Percentiles rank a stretch among this genome's conserved stretches.
Evolutionary conservation across 1,140 invertebrate species (phyloP).

Genomic region (Lucilia cuprina): DNA sequence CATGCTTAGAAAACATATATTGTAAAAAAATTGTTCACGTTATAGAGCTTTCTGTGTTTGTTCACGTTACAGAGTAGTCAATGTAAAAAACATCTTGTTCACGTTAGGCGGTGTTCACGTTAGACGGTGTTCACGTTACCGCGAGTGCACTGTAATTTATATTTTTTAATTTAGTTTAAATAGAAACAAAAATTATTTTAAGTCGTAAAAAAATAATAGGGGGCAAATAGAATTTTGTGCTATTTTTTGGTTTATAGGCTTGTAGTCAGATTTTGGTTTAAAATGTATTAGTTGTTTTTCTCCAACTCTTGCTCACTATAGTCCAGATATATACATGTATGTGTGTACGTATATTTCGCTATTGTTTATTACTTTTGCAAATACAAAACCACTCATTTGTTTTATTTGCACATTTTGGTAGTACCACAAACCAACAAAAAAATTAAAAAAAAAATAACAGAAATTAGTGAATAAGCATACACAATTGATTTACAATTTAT

Average conservation of each 20-base stretch:
- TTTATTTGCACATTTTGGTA: constrained; percentile 12
- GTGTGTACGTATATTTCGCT: background rate
- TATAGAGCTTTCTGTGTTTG: too few relatives aligned
- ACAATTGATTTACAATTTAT: constrained; percentile 15
- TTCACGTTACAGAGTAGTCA: too few relatives aligned
- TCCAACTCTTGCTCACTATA: background rate
- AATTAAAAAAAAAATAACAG: background rate
- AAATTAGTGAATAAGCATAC: background rate
- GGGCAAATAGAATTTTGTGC: background rate
- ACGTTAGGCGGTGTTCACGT: too few relatives aligned
- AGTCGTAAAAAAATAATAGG: too few relatives aligned
- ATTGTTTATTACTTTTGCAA: constrained; percentile 12
- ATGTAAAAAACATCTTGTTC: too few relatives aligned
- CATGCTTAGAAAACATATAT: too few relatives aligned
- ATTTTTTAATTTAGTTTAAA: too few relatives aligned
- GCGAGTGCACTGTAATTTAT: too few relatives aligned
- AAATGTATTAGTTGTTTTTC: background rate
- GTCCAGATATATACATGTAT: background rate
- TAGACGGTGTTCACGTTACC: too few relatives aligned
- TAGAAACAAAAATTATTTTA: too few relatives aligned
- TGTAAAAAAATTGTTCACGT: too few relatives aligned
- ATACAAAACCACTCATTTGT: constrained; percentile 11
- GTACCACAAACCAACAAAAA: background rate
- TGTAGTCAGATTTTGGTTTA: background rate
- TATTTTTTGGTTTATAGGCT: background rate